Conservation (phyloP, 2,797 vertebrate species). For the Sebastes itinus region DNA sequence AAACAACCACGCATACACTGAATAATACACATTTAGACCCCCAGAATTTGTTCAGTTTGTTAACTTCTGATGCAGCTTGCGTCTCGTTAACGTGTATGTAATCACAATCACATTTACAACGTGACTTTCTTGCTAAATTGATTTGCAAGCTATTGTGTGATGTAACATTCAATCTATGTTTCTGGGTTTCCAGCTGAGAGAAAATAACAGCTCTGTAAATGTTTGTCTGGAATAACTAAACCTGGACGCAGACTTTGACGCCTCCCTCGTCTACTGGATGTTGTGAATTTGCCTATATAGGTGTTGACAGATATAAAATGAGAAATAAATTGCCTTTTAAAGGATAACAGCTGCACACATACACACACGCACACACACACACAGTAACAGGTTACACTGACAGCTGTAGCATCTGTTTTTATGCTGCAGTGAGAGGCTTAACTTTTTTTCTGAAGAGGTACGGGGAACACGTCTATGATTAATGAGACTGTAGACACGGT, state of each 20-base stretch:
- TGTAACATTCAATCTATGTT: neutral
- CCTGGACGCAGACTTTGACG: neutral
- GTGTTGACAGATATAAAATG: constrained; percentile 3
- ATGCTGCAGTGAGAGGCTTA: constrained; percentile 1
- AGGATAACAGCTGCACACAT: constrained; percentile 1
- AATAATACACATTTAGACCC: neutral
- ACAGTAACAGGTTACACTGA: neutral
- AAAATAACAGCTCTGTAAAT: neutral
- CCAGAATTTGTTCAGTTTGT: neutral
- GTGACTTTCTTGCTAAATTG: neutral
- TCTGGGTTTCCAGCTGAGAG: neutral
- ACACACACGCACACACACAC: neutral
- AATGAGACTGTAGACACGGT: constrained; percentile 11
- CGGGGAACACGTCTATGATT: neutral
- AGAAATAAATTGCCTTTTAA: constrained; percentile 1
- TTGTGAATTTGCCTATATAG: neutral
- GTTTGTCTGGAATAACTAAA: neutral
- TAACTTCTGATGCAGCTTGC: neutral
- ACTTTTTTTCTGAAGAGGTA: neutral
- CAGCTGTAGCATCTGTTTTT: constrained; percentile 18
- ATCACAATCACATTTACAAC: neutral
- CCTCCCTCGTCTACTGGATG: neutral
- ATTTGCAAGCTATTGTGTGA: neutral
- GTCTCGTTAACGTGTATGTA: neutral
- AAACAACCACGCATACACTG: neutral